Evolutionary conservation across 2,113 vertebrate species (phyloP), one percentile per base, ranked within the genome.

Genomic region (Fulica atra): DNA sequence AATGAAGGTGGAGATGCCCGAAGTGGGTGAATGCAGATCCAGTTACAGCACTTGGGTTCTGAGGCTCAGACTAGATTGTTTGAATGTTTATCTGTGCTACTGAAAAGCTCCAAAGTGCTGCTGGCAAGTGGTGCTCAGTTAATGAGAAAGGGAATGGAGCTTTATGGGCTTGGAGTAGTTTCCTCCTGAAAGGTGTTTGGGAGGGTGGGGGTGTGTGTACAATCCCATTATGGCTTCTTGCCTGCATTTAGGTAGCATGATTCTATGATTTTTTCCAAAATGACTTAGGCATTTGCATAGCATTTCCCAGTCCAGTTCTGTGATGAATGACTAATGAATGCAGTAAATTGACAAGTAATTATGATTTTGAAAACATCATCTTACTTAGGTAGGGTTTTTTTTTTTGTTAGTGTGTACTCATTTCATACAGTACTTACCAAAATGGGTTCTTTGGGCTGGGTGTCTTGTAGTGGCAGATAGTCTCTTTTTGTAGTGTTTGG

Each of bases 71-170:
- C 50, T 19, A 36, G 53, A 10, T 88, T 85, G 38, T 72, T 61
- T 82, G 66, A 42, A n/a, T 77, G 74, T 83, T 88, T 28, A 48
- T 56, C 61, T 86, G 60, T 84, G 87, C 65, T 81, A 15, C 26
- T 91, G 78, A 64, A 95, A 92, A 92, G 83, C 69, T 59, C 42
- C 40, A 57, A 89, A 89, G 81, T 92, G 86, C 93, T 97, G 65
- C 60, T 95, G 86, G 83, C 65, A 64, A 92, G 68, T 64, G 33
- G 25, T 42, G 23, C 35, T 93, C 50, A 81, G 33, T 81, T 89
- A 95, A 92, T 89, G 81, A 89, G 64, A 74, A 92, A 71, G 33
- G 42, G 76, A 88, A 72, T 44, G 31, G 69, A 61, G 48, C 80
- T 94, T 81, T 83, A 77, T 77, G 69, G 70, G 81, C 57, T 85